Conservation (phyloP, 1,140 invertebrate species). For the Antheraea mylitta region DNA sequence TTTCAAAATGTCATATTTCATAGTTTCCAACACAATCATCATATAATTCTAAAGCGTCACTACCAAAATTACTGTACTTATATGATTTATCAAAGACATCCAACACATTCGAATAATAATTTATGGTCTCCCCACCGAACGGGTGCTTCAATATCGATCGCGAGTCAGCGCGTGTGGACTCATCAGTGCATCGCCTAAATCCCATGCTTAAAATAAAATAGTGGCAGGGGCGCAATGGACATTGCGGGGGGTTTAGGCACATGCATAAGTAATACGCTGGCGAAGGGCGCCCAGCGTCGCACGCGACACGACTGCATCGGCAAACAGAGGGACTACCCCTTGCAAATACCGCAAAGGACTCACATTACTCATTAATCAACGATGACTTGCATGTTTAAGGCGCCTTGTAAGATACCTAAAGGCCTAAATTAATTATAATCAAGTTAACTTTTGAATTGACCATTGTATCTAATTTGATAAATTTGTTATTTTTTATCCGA, state of each 20-base stretch:
- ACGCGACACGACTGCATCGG: constrained; percentile 51
- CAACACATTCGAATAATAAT: background rate
- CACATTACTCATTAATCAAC: constrained; percentile 62
- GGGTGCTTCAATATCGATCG: constrained; percentile 47
- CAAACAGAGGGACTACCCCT: constrained; percentile 48
- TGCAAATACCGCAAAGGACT: constrained; percentile 43
- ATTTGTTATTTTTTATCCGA: too few species aligned
- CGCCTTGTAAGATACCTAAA: constrained; percentile 1
- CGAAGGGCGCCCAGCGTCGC: constrained; percentile 62
- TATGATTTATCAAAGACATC: background rate
- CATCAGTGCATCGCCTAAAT: constrained; percentile 66
- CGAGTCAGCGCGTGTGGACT: constrained; percentile 47
- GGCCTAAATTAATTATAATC: background rate
- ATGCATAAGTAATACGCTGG: constrained; percentile 72
- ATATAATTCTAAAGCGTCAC: too few species aligned
- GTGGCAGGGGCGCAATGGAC: constrained; percentile 38
- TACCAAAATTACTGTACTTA: too few species aligned
- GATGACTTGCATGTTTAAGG: constrained; percentile 44
- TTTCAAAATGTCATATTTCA: too few species aligned
- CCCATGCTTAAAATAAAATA: constrained; percentile 67
- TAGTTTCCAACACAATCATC: too few species aligned
- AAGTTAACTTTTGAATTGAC: background rate
- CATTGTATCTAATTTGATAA: too few species aligned
- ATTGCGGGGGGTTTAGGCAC: constrained; percentile 37
- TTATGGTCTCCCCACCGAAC: background rate